Evolutionary conservation across 92 coral and sea anemone species (phyloP).

Genomic region (Bergia puertoricense): DNA sequence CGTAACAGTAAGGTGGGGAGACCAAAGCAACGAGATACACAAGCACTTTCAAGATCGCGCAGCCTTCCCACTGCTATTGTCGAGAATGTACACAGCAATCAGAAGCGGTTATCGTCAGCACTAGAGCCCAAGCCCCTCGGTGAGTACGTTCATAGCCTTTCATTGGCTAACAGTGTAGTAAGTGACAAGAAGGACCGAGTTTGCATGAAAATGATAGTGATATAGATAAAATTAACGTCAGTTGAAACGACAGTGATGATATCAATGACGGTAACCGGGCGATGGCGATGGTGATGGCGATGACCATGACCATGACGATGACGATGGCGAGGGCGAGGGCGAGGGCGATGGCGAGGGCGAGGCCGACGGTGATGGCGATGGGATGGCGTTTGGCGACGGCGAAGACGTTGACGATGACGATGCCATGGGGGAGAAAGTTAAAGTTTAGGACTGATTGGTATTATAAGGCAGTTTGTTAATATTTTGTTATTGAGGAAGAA

Average conservation of each 20-base stretch:
- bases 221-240: no score
- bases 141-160: background rate
- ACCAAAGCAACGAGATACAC: background rate
- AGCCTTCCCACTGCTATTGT: conserved; percentile 14
- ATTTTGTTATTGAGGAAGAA: no score
- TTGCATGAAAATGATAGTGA: no score
- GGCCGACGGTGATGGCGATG: no score
- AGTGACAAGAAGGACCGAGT: background rate
- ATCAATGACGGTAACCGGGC: no score
- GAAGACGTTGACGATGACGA: background rate
- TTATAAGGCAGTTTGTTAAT: background rate
- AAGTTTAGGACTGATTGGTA: no score
- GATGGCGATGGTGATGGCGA: background rate
- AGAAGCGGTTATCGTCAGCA: background rate
- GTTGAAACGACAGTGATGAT: background rate
- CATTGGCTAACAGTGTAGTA: background rate
- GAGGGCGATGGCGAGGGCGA: background rate
- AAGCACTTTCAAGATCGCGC: conserved; percentile 3
- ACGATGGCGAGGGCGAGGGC: background rate
- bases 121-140: background rate
- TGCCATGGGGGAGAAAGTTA: background rate
- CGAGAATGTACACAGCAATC: background rate
- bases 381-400: background rate
- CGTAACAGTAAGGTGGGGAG: conserved; percentile 5
- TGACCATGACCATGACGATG: background rate